Evolutionary conservation across 2,888 invertebrate genomes (phyloP).

Genomic region (Lepidochrysops patricia): DNA sequence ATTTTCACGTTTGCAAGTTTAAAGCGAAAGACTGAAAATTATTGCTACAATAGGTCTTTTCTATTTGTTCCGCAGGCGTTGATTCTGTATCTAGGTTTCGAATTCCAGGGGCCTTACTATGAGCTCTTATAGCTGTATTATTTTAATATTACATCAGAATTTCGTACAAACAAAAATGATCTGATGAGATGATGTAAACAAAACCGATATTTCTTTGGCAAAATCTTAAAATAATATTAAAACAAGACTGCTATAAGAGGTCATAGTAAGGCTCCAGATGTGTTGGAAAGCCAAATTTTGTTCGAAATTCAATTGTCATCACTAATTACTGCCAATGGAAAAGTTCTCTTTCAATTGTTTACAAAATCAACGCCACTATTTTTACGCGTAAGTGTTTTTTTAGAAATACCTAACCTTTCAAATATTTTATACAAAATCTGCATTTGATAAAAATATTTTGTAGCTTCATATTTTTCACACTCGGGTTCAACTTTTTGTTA

Average conservation of each 20-base stretch:
- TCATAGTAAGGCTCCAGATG: no score
- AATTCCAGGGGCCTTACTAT: no score
- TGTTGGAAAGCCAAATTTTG: no score
- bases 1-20: slow-evolving; percentile 8
- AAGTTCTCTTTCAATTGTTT: background rate
- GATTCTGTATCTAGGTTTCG: background rate
- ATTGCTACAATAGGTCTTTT: background rate
- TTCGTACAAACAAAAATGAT: no score
- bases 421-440: slow-evolving; percentile 10
- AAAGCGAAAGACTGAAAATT: slow-evolving; percentile 8
- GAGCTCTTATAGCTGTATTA: no score
- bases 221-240: no score
- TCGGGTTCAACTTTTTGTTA: background rate
- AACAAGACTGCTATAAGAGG: no score
- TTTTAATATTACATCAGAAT: no score
- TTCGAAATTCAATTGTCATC: background rate
- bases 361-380: background rate
- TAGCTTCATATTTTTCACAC: background rate
- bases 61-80: background rate
- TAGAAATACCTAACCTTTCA: background rate
- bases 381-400: background rate
- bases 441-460: background rate
- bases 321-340: background rate
- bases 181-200: no score
- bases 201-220: no score